Conservation (phyloP, 35 echinoderm and acorn worm genomes). For the Lytechinus pictus region DNA sequence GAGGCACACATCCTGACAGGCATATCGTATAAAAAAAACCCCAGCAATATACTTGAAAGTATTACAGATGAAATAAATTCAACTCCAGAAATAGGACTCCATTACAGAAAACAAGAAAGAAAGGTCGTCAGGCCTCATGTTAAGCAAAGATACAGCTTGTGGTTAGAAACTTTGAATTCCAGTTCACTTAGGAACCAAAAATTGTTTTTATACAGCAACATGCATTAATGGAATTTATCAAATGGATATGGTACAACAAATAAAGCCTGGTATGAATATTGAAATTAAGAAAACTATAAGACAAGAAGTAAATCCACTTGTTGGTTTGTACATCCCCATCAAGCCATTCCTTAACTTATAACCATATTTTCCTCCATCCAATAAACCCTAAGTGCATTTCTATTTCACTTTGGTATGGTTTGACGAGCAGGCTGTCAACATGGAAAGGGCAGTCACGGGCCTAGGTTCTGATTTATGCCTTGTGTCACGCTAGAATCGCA, state of each 20-base stretch:
- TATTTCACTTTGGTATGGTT: background rate
- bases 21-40: no score
- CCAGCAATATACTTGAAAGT: no score
- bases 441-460: background rate
- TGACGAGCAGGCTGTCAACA: background rate
- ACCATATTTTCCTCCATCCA: background rate
- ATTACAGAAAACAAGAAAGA: no score
- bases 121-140: no score
- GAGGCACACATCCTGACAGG: no score
- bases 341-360: background rate
- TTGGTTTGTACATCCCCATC: background rate
- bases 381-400: conserved; percentile 4
- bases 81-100: no score
- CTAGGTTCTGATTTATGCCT: background rate
- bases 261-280: background rate
- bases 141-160: background rate
- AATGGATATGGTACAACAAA: background rate
- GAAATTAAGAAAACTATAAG: background rate
- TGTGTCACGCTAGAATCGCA: background rate
- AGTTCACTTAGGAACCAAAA: background rate
- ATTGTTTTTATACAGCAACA: background rate
- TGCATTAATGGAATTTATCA: background rate
- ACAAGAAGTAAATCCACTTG: background rate
- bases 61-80: no score
- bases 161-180: background rate